A percentile compares a stretch with the other conserved stretches of the same genome.
Conservation (phyloP, 2,797 vertebrate species). For the Semaprochilodus insignis region DNA sequence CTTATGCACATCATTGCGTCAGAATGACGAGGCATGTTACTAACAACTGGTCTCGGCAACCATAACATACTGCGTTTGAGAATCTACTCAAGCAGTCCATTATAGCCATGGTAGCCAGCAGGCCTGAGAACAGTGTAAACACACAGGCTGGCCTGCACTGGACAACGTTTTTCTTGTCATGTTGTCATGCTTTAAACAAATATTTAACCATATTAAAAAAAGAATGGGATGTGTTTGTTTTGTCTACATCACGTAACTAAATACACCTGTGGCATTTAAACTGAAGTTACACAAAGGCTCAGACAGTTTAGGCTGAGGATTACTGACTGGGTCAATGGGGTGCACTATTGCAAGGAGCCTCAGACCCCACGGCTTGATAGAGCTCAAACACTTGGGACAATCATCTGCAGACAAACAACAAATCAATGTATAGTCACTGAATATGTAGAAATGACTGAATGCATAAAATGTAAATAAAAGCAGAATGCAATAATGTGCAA, state of each 20-base stretch:
- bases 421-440: too few relatives aligned
- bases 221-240: neutral
- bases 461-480: too few relatives aligned
- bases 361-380: too few relatives aligned
- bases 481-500: too few relatives aligned
- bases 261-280: neutral
- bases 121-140: neutral
- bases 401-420: too few relatives aligned
- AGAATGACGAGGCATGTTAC: neutral
- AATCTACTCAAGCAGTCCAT: neutral
- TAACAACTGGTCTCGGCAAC: neutral
- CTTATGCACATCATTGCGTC: neutral
- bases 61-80: neutral
- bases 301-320: neutral
- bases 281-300: neutral
- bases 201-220: neutral
- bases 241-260: neutral
- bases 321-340: too few relatives aligned
- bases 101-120: neutral
- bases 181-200: neutral
- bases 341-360: too few relatives aligned
- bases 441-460: too few relatives aligned
- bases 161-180: neutral
- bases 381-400: too few relatives aligned
- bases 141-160: neutral